phyloP scores from a whole-genome alignment of 2,113 vertebrate genomes.

The Willisornis vidua region DNA sequence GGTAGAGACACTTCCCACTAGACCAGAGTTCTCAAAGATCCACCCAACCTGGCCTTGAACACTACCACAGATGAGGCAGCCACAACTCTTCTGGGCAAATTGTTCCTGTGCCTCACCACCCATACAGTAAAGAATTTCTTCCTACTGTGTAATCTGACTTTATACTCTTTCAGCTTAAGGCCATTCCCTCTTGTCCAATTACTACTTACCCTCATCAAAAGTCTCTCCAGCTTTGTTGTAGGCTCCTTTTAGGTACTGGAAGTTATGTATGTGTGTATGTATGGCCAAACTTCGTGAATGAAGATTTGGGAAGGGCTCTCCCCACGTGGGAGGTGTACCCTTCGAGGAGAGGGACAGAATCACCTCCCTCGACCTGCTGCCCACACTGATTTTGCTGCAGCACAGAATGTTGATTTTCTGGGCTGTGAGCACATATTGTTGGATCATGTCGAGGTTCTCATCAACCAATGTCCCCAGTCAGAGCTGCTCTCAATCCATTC shows the following conservation, averaged over 20 bases:
- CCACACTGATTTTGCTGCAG: accelerated
- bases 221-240: neutral
- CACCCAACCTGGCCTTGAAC: no score
- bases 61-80: neutral
- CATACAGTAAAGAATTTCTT: neutral
- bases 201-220: neutral
- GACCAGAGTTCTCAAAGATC: neutral
- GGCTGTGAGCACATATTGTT: neutral
- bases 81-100: neutral
- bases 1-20: neutral
- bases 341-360: neutral
- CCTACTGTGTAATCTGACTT: accelerated
- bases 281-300: no score
- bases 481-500: neutral
- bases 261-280: neutral
- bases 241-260: neutral
- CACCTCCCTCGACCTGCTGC: neutral
- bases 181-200: neutral
- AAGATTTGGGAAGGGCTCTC: no score
- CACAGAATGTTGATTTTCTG: neutral
- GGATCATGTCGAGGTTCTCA: neutral
- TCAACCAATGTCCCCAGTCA: neutral
- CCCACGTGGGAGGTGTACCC: no score
- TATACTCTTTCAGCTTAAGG: neutral
- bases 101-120: neutral